Conservation (phyloP, 2,113 vertebrate species). For the Gallinago jamesoni region DNA sequence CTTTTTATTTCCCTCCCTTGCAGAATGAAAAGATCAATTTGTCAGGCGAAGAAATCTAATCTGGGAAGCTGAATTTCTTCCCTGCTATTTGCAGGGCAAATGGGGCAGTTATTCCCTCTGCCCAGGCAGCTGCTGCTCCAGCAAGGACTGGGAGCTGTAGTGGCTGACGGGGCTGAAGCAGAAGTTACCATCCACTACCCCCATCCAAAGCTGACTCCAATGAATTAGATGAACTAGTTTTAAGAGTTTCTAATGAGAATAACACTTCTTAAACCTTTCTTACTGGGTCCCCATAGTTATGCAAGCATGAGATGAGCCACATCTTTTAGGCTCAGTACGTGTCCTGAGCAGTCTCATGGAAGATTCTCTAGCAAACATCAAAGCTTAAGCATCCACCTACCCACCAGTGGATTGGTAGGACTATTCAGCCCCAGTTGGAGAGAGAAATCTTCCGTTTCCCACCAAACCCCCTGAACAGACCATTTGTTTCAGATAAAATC, state of each 20-base stretch:
- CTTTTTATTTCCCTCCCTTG: neutral
- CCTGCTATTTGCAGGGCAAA: neutral
- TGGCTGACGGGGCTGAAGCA: neutral
- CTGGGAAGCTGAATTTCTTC: neutral
- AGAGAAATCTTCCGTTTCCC: neutral
- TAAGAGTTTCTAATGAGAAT: neutral
- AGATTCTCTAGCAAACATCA: neutral
- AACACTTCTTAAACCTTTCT: neutral
- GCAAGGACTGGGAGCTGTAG: neutral
- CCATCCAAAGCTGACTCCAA: neutral
- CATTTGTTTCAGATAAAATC: neutral
- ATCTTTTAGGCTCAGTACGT: neutral
- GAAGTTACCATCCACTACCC: neutral
- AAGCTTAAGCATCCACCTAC: neutral
- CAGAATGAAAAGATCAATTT: neutral
- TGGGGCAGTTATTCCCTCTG: neutral
- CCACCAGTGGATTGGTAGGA: no score
- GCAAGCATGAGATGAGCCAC: neutral
- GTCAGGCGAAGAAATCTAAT: neutral
- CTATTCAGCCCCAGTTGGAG: neutral
- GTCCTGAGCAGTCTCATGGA: neutral
- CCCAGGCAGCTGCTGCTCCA: neutral
- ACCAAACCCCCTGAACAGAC: neutral
- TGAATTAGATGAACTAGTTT: neutral
- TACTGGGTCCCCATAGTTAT: neutral